A percentile compares a stretch with the other conserved stretches of the same genome.
These are phyloP conservation scores for Heteractis magnifica DNA, from an alignment of 92 coral and sea anemone genomes.

Conservation along the genomic window DNA sequence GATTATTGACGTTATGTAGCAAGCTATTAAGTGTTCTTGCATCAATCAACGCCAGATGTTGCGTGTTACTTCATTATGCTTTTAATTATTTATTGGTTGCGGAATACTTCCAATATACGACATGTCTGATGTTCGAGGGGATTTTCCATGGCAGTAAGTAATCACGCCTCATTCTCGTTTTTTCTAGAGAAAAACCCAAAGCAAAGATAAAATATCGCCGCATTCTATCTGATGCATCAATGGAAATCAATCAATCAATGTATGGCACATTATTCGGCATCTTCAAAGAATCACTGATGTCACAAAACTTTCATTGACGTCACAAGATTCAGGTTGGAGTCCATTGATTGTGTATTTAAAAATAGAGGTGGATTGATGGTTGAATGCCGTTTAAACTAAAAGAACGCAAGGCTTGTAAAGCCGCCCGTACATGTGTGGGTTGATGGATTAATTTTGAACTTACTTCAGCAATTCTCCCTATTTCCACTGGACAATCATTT, in stretches of 20 bases:
- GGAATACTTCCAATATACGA: background rate
- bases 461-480: too few relatives aligned
- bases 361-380: background rate
- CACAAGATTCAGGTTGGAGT: background rate
- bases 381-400: background rate
- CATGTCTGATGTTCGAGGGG: background rate
- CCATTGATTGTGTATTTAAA: background rate
- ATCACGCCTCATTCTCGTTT: background rate
- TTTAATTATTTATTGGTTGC: background rate
- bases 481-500: too few relatives aligned
- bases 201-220: background rate
- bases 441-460: too few relatives aligned
- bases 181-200: background rate
- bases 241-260: background rate
- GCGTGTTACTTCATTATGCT: background rate
- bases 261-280: background rate
- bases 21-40: background rate
- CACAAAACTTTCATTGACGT: background rate
- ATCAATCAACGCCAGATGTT: background rate
- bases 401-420: background rate
- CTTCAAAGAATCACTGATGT: conserved; percentile 6
- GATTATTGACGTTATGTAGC: background rate
- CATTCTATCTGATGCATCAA: background rate
- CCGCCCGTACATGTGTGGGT: background rate
- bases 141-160: background rate